phyloP scores from a whole-genome alignment of 2,797 vertebrate genomes.

The Danio jaintianensis region DNA sequence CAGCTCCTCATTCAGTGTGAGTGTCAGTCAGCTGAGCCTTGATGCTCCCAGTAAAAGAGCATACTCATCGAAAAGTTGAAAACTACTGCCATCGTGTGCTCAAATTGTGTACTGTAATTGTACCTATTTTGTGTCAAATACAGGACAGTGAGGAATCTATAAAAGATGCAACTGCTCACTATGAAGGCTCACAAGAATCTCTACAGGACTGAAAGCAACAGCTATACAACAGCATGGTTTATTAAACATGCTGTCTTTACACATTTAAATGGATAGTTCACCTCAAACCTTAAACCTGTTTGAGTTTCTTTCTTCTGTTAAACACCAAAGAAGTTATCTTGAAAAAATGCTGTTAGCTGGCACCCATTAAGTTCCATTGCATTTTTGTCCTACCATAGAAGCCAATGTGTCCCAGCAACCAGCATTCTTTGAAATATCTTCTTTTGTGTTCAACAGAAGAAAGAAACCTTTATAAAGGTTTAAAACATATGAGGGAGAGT shows the following conservation, averaged over 20 bases:
- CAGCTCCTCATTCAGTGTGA: conserved; percentile 69
- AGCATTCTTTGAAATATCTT: no score
- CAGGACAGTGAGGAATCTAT: conserved; percentile 68
- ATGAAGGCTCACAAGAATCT: conserved; percentile 72
- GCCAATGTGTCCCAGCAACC: no score
- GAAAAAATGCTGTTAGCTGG: no score
- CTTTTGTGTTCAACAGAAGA: no score
- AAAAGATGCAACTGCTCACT: conserved; percentile 60
- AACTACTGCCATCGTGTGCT: background rate
- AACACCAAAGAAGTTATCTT: no score
- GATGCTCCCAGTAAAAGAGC: background rate
- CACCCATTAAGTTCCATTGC: no score
- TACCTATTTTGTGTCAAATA: conserved; percentile 32
- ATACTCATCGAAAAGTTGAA: background rate
- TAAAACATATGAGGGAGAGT: no score
- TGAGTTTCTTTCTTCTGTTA: no score
- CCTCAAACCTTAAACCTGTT: no score
- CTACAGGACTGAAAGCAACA: conserved; percentile 65
- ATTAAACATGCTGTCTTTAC: background rate
- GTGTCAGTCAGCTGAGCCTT: background rate
- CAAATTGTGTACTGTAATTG: conserved; percentile 3
- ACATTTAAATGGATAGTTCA: background rate
- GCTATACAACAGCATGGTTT: background rate
- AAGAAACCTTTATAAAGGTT: no score
- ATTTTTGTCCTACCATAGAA: no score